Percentiles rank a stretch among this genome's conserved stretches.
Evolutionary conservation across 2,888 invertebrate species (phyloP).

Genomic region (Eulithis prunata): DNA sequence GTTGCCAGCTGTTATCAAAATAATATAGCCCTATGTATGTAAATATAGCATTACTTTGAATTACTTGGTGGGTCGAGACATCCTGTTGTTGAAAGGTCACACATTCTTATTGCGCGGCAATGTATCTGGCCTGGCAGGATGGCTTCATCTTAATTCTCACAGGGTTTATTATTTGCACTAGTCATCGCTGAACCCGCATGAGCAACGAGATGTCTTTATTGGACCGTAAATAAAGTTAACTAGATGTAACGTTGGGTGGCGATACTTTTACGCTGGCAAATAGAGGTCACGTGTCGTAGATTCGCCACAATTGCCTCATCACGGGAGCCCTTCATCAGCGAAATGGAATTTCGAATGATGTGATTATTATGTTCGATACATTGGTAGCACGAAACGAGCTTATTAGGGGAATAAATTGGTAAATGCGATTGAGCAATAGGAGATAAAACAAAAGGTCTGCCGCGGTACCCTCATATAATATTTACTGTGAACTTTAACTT

Average conservation of each 20-base stretch:
- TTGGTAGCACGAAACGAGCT: conserved; percentile 58
- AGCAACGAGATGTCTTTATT: conserved; percentile 74
- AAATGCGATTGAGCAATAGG: conserved; percentile 18
- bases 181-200: conserved; percentile 67
- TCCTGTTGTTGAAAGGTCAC: conserved; percentile 33
- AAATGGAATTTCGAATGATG: conserved; percentile 69
- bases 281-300: conserved; percentile 79
- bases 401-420: conserved; percentile 36
- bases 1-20: conserved; percentile 67
- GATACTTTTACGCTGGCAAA: conserved; percentile 73
- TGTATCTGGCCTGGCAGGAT: conserved; percentile 17
- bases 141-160: conserved; percentile 35
- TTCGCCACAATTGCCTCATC: conserved; percentile 75
- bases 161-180: conserved; percentile 40
- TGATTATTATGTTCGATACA: conserved; percentile 74
- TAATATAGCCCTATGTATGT: conserved; percentile 51
- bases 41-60: conserved; percentile 43
- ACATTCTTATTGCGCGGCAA: conserved; percentile 7
- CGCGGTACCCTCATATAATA: not conserved
- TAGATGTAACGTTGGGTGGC: conserved; percentile 67
- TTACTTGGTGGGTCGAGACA: conserved; percentile 34
- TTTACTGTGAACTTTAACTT: conserved; percentile 6
- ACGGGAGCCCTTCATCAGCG: conserved; percentile 61
- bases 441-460: conserved; percentile 14
- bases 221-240: conserved; percentile 72